These are phyloP conservation scores for Budorcas taxicolor DNA, from an alignment of 2,113 vertebrate species.

Conservation along the genomic window DNA sequence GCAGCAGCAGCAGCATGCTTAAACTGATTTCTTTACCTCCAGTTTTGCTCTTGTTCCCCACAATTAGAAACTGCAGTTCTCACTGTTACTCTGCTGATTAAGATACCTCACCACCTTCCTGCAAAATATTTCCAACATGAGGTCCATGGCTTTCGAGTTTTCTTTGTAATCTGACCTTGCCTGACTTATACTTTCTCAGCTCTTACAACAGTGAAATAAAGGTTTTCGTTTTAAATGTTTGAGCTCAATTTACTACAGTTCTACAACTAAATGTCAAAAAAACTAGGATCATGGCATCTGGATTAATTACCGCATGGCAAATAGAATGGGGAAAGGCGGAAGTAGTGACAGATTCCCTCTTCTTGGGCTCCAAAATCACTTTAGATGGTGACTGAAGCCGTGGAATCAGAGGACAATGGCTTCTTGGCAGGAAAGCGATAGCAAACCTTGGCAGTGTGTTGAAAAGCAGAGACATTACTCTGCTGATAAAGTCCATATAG, in stretches of 20 bases:
- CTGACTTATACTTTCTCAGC: neutral
- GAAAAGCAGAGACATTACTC: neutral
- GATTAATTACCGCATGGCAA: neutral
- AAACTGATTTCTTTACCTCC: neutral
- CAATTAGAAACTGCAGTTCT: neutral
- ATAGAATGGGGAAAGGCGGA: neutral
- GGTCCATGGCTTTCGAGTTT: neutral
- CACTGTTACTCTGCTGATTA: neutral
- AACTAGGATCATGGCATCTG: neutral
- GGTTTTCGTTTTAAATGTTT: neutral
- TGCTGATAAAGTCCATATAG: neutral
- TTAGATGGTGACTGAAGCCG: neutral
- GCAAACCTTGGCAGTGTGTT: neutral
- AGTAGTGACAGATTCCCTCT: neutral
- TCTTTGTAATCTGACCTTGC: neutral
- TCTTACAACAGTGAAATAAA: neutral
- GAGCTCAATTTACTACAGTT: neutral
- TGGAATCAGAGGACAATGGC: neutral
- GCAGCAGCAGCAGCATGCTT: neutral
- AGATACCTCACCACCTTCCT: neutral
- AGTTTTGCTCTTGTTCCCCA: neutral
- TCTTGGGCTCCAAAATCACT: neutral
- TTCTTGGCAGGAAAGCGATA: neutral
- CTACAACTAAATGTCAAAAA: neutral
- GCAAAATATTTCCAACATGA: neutral